Evolutionary conservation across 1,140 invertebrate species (phyloP), one percentile per base, ranked within the genome.

Genomic region (Homalodisca vitripennis): DNA sequence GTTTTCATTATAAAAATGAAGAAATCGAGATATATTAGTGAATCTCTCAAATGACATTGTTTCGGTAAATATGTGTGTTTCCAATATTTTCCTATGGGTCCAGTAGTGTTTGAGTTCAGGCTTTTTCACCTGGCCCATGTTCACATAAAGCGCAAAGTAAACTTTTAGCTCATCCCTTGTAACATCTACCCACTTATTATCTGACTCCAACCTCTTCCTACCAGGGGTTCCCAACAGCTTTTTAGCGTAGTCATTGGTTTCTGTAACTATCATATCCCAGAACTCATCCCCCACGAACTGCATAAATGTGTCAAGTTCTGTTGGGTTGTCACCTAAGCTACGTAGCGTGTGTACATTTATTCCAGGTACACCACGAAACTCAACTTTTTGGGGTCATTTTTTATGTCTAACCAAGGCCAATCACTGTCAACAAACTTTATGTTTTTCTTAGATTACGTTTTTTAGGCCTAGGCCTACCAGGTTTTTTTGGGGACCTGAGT

Each of bases 241-340:
- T 53, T 24, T 53, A 6, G 48, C 48, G 20, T 53, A 53, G 48
- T 53, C 48, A 22, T 53, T 24, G 12, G 48, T 53, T 53, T 53
- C 48, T 12, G 20, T 53, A 6, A 53, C 48, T 22, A 53, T 14
- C 48, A 53, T 53, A 22, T 53, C 20, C 48, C 48, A 53, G 6
- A 53, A 53, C 48, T 53, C 48, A 53, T 53, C 48, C 6, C 34
- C 34, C 6, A 53, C 48, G 6, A 53, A 53, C 48, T 53, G 48
- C 6, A 24, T 12, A 53, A 53, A 22, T 3, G 12, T 12, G 20
- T 22, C 13, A 14, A n/a, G 22, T n/a, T 13, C 48, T 53, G 48
- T 53, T 14, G 48, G 48, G 20, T 53, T 24, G 6, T 3, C 3
- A 13, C 48, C 48, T 22, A 53, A n/a, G 12, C 48, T 53, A 22